A percentile compares a stretch with the other conserved stretches of the same genome.
phyloP scores from a whole-genome alignment of 2,888 invertebrate species.

The Muschampia plurimacula region DNA sequence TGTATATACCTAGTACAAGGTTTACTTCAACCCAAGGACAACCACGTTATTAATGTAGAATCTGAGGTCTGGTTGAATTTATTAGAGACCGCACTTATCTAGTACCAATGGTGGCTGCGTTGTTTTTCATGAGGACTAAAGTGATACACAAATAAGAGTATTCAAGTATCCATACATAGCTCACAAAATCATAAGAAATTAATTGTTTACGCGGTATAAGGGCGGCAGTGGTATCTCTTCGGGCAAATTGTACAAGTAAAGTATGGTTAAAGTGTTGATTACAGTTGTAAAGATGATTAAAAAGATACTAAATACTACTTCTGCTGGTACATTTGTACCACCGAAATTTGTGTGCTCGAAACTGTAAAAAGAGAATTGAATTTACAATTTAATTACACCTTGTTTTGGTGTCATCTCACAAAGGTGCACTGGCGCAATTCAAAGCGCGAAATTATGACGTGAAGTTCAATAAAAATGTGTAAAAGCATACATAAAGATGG shows the following conservation, averaged over 20 bases:
- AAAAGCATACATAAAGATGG: slow-evolving; percentile 10
- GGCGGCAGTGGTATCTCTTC: too few species aligned
- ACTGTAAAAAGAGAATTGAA: slow-evolving; percentile 16
- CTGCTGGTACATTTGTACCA: neutral
- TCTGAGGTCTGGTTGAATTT: too few species aligned
- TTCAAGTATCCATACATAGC: too few species aligned
- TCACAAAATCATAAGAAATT: too few species aligned
- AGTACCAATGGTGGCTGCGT: too few species aligned
- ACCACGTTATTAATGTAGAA: too few species aligned
- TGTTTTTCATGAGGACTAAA: too few species aligned
- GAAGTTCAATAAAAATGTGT: neutral
- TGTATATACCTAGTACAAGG: too few species aligned
- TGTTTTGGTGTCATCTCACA: slow-evolving; percentile 11
- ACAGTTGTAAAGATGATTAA: neutral
- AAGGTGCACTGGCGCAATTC: slow-evolving; percentile 3
- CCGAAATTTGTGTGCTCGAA: neutral
- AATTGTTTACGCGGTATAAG: too few species aligned
- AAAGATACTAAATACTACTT: slow-evolving; percentile 1
- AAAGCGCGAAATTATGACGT: slow-evolving; percentile 12
- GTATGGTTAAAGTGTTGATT: neutral
- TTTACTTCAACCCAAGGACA: too few species aligned
- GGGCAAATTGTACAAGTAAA: neutral
- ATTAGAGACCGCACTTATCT: too few species aligned
- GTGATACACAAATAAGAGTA: too few species aligned
- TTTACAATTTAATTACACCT: slow-evolving; percentile 19